Percentiles rank a stretch among this genome's conserved stretches.
phyloP scores from a whole-genome alignment of 1,140 invertebrate genomes.

The Marisa cornuarietis region DNA sequence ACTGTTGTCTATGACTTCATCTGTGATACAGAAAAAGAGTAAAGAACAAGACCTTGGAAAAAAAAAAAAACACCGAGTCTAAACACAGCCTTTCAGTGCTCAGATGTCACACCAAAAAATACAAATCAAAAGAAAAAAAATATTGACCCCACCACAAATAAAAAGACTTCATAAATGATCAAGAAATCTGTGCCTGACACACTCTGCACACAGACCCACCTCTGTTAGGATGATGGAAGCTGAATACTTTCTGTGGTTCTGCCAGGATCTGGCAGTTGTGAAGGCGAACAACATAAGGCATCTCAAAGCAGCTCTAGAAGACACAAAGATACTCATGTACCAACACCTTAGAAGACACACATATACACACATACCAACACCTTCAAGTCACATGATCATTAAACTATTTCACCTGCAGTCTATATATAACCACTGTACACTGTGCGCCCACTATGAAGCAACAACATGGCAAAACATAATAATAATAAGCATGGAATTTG shows the following conservation, averaged over 20 bases:
- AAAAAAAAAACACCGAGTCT: neutral
- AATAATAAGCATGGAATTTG: too few species aligned
- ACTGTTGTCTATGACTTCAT: constrained; percentile 73
- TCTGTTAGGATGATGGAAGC: constrained; percentile 88
- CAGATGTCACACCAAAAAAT: too few species aligned
- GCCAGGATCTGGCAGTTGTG: constrained; percentile 90
- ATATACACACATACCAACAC: neutral
- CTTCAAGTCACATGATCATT: neutral
- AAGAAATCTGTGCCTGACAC: too few species aligned
- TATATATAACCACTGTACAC: too few species aligned
- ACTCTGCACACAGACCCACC: constrained; percentile 41
- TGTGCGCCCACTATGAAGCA: too few species aligned
- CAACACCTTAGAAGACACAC: neutral
- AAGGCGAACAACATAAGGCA: constrained; percentile 90
- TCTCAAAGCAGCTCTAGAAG: constrained; percentile 77
- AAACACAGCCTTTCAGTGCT: neutral
- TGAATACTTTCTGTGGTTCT: constrained; percentile 82
- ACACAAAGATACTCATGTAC: neutral
- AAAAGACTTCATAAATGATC: too few species aligned
- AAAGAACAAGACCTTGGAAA: neutral
- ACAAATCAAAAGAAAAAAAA: too few species aligned
- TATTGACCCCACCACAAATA: too few species aligned
- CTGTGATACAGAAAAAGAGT: constrained; percentile 48
- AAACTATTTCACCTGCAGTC: too few species aligned
- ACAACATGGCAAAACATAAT: too few species aligned